A percentile compares a stretch with the other conserved stretches of the same genome.
These are phyloP conservation scores for Balearica regulorum DNA, from an alignment of 2,797 vertebrate species.

Conservation along the genomic window DNA sequence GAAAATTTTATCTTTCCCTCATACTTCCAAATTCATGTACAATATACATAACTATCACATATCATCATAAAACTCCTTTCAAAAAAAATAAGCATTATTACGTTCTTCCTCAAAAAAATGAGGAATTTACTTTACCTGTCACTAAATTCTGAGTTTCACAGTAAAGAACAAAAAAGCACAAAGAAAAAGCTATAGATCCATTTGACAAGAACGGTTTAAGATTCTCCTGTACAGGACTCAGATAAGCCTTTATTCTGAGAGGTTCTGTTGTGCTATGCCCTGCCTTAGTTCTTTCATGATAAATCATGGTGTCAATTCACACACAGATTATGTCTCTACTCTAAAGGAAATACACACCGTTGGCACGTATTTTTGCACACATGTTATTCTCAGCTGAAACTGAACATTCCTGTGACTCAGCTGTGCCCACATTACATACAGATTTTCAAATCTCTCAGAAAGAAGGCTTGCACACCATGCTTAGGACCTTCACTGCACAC, in stretches of 20 bases:
- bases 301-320: not conserved
- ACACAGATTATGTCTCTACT: not conserved
- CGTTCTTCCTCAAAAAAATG: not conserved
- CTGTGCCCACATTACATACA: not conserved
- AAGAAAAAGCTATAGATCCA: not conserved
- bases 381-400: not conserved
- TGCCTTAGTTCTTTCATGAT: not conserved
- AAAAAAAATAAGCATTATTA: not conserved
- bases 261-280: not conserved
- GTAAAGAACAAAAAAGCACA: not conserved
- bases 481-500: not conserved
- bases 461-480: not conserved
- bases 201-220: not conserved
- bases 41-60: rapidly evolving
- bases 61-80: not conserved
- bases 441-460: not conserved
- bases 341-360: not conserved
- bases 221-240: not conserved
- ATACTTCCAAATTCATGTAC: not conserved
- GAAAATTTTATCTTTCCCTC: not conserved
- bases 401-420: not conserved
- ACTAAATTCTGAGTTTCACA: not conserved
- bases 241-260: not conserved
- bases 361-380: not conserved
- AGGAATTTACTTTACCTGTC: not conserved